Evolutionary conservation across 2,888 invertebrate species (phyloP).

Genomic region (Eupithecia tripunctaria): DNA sequence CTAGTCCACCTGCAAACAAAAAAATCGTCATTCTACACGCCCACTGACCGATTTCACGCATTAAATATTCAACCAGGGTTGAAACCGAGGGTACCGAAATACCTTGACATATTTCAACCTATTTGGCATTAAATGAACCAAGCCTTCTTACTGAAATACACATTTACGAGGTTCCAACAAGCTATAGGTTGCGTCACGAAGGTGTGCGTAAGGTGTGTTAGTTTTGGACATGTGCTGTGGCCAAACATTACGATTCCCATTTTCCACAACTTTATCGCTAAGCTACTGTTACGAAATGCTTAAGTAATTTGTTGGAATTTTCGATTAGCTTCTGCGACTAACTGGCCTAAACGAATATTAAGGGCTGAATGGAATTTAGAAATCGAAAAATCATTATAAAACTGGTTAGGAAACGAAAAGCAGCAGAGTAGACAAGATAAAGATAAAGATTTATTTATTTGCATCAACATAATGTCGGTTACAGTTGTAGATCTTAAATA

Average conservation of each 20-base stretch:
- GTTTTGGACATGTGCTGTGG: constrained; percentile 20
- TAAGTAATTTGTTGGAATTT: not conserved
- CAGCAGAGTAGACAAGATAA: too few species aligned
- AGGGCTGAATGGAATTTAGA: constrained; percentile 3
- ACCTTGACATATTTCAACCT: constrained; percentile 26
- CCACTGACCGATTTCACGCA: not conserved
- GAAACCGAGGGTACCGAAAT: constrained; percentile 5
- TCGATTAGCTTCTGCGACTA: not conserved
- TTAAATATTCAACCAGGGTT: not conserved
- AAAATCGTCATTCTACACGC: not conserved
- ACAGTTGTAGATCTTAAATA: too few species aligned
- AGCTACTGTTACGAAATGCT: constrained; percentile 18
- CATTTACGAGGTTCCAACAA: constrained; percentile 1
- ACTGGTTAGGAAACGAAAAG: not conserved
- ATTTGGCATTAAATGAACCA: constrained; percentile 7
- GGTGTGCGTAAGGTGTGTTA: constrained; percentile 25
- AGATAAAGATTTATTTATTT: too few species aligned
- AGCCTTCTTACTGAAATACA: constrained; percentile 15
- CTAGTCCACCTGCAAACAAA: constrained; percentile 84
- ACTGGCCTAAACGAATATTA: not conserved
- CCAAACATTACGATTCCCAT: constrained; percentile 33
- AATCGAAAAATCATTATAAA: not conserved
- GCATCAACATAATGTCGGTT: too few species aligned
- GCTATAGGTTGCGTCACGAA: constrained; percentile 29
- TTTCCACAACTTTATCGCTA: constrained; percentile 21